A percentile compares a stretch with the other conserved stretches of the same genome.
Conservation (phyloP, 2,113 vertebrate genomes). For the Columbina picui region DNA sequence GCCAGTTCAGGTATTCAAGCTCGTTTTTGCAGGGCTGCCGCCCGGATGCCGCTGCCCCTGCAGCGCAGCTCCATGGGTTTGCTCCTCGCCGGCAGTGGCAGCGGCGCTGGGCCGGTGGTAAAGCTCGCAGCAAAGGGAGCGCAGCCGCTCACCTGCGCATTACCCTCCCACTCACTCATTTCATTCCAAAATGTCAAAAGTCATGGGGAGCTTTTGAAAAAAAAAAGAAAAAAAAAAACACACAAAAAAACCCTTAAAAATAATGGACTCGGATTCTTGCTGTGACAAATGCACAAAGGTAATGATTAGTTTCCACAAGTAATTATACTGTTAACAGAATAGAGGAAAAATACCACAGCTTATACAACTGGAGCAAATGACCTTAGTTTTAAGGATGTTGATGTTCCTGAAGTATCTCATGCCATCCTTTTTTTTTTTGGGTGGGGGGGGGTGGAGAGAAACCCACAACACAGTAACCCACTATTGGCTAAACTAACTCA, state of each 20-base stretch:
- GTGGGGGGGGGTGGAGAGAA: background rate
- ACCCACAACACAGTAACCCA: rapidly evolving
- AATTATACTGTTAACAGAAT: conserved; percentile 68
- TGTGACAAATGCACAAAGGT: conserved; percentile 16
- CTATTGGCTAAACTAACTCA: background rate
- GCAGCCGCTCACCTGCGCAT: conserved; percentile 61
- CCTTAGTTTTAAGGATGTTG: background rate
- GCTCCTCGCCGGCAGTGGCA: background rate
- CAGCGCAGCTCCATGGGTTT: background rate
- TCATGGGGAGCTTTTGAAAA: conserved; percentile 45
- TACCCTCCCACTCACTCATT: conserved; percentile 59
- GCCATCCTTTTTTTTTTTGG: background rate
- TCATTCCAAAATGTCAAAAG: conserved; percentile 56
- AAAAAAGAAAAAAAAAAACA: background rate
- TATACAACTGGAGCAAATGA: conserved; percentile 34
- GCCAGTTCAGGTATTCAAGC: background rate
- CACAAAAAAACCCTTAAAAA: background rate
- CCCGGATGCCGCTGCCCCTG: background rate
- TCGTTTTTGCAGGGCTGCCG: background rate
- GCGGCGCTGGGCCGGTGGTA: background rate
- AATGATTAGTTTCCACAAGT: conserved; percentile 60
- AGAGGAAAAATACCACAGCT: background rate
- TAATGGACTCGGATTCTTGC: conserved; percentile 2
- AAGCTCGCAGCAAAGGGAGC: conserved; percentile 52
- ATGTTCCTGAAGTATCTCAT: background rate